A percentile compares a stretch with the other conserved stretches of the same genome.
These are phyloP conservation scores for Enteromius thamalakanensis DNA, from an alignment of 2,797 vertebrate genomes.

Conservation along the genomic window DNA sequence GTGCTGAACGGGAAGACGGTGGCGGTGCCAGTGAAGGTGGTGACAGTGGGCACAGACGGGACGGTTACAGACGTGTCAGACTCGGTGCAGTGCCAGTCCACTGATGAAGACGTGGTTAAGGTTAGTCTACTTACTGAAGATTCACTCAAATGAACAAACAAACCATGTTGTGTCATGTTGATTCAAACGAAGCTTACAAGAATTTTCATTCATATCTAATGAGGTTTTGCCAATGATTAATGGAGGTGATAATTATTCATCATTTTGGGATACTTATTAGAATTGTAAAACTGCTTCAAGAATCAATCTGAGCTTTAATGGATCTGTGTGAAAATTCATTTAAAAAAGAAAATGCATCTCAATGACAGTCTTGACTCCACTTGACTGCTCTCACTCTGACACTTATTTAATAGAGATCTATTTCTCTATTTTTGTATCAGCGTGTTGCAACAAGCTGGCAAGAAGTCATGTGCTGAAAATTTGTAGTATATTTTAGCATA, in stretches of 20 bases:
- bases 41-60: constrained; percentile 84
- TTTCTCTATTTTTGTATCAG: background rate
- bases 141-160: background rate
- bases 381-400: constrained; percentile 6
- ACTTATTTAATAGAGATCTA: background rate
- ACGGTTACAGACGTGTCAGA: constrained; percentile 89
- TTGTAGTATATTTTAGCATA: background rate
- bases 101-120: constrained; percentile 90
- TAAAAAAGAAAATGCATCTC: background rate
- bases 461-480: background rate
- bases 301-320: background rate
- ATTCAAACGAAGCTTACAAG: constrained; percentile 2
- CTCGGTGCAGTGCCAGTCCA: constrained; percentile 84
- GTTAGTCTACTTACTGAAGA: constrained; percentile 71
- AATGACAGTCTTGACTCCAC: background rate
- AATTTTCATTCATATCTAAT: background rate
- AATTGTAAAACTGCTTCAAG: background rate
- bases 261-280: background rate
- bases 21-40: constrained; percentile 88
- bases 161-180: background rate
- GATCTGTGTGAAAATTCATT: background rate
- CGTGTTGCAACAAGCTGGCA: background rate
- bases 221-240: constrained; percentile 14
- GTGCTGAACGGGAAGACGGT: constrained; percentile 91
- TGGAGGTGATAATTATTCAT: constrained; percentile 7